These are phyloP conservation scores for Trichonephila clavipes DNA, from an alignment of 1,140 invertebrate genomes.

Conservation along the genomic window DNA sequence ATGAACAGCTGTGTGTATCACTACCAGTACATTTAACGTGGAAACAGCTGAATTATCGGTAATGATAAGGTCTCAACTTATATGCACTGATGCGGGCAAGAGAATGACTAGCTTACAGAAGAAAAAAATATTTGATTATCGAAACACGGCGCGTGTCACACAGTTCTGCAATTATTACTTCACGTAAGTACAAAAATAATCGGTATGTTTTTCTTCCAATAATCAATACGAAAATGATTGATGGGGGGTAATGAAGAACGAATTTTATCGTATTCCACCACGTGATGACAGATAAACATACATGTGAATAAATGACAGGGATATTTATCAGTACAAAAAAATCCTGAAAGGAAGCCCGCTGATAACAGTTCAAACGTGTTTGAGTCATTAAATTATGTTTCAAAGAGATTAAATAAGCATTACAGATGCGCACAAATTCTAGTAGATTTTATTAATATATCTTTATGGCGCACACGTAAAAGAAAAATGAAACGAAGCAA, in stretches of 20 bases:
- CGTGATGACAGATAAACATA: background rate
- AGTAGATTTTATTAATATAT: too few relatives aligned
- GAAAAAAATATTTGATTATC: background rate
- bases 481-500: too few relatives aligned
- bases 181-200: background rate
- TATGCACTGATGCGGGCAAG: background rate
- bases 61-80: background rate
- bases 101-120: too few relatives aligned
- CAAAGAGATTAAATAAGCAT: too few relatives aligned
- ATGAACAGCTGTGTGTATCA: background rate
- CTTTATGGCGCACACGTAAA: too few relatives aligned
- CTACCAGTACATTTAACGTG: constrained; percentile 3
- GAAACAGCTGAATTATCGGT: constrained; percentile 1
- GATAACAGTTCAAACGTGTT: too few relatives aligned
- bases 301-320: background rate
- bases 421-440: too few relatives aligned
- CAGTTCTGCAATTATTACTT: background rate
- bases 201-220: background rate
- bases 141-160: background rate
- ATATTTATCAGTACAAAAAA: background rate
- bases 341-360: too few relatives aligned
- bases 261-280: background rate
- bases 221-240: background rate
- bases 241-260: background rate
- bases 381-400: too few relatives aligned